Percentiles rank a stretch among this genome's conserved stretches.
phyloP scores from a whole-genome alignment of 2,888 invertebrate genomes.

The Latrodectus hesperus region DNA sequence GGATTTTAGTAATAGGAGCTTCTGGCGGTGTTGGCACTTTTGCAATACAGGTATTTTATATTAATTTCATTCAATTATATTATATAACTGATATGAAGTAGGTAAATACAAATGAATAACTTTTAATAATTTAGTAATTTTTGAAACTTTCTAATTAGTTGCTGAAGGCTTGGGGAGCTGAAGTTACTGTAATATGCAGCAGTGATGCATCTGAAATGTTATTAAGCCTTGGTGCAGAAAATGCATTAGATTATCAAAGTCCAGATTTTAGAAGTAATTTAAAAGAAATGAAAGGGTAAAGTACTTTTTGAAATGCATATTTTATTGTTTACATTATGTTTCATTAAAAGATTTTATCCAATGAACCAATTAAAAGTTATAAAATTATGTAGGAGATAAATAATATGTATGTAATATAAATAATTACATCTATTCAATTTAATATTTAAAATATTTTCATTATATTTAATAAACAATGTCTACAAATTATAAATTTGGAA shows the following conservation, averaged over 20 bases:
- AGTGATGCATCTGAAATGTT: conserved; percentile 80
- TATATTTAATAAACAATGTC: too few relatives aligned
- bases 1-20: conserved; percentile 88
- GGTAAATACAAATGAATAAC: too few relatives aligned
- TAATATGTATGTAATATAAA: too few relatives aligned
- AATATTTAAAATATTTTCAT: too few relatives aligned
- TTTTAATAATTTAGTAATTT: too few relatives aligned
- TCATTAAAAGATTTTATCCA: too few relatives aligned
- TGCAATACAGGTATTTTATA: conserved; percentile 81
- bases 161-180: conserved; percentile 84
- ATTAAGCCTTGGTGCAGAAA: conserved; percentile 83
- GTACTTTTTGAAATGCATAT: too few relatives aligned
- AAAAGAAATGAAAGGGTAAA: conserved; percentile 80
- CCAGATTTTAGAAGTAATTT: conserved; percentile 80
- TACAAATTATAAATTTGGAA: too few relatives aligned
- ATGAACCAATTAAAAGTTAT: too few relatives aligned
- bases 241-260: conserved; percentile 85
- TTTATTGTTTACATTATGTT: too few relatives aligned
- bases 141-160: conserved; percentile 75
- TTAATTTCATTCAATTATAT: neutral
- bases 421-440: too few relatives aligned
- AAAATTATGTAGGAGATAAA: too few relatives aligned
- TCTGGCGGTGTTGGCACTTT: conserved; percentile 93
- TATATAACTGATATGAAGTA: neutral
- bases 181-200: conserved; percentile 85